Conservation (phyloP, 1,140 invertebrate genomes). For the Nasonia vitripennis region DNA sequence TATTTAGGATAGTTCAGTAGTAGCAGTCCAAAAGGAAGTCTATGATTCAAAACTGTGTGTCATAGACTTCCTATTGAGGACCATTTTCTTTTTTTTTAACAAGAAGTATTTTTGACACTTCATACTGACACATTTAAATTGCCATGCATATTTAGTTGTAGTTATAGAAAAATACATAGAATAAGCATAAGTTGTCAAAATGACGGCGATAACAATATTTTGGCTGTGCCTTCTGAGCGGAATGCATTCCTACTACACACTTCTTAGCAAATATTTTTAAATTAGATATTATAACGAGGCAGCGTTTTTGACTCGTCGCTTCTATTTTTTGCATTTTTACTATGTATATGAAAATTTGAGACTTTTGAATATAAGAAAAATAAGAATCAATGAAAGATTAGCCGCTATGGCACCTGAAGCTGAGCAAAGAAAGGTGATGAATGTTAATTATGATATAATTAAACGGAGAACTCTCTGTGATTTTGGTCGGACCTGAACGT, state of each 20-base stretch:
- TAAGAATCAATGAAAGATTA: constrained; percentile 42
- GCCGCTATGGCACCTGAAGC: constrained; percentile 34
- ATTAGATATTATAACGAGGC: background rate
- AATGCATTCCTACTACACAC: constrained; percentile 29
- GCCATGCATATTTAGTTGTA: constrained; percentile 22
- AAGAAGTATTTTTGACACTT: background rate
- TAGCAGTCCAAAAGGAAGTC: background rate
- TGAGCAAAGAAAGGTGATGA: constrained; percentile 62
- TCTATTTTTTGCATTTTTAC: constrained; percentile 19
- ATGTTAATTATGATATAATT: constrained; percentile 58
- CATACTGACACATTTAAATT: background rate
- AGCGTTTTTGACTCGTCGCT: constrained; percentile 29
- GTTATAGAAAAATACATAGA: background rate
- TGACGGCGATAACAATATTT: background rate
- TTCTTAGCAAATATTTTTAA: background rate
- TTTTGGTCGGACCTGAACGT: constrained; percentile 64
- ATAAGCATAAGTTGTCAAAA: background rate
- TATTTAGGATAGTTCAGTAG: background rate
- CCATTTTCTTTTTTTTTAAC: no score
- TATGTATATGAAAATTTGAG: constrained; percentile 11
- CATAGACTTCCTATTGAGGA: background rate
- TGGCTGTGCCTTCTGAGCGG: background rate
- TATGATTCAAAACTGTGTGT: background rate
- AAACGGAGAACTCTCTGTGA: constrained; percentile 64
- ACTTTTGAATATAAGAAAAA: constrained; percentile 43